These are phyloP conservation scores for Balaenoptera acutorostrata DNA, from an alignment of 2,113 vertebrate genomes.

Conservation along the genomic window DNA sequence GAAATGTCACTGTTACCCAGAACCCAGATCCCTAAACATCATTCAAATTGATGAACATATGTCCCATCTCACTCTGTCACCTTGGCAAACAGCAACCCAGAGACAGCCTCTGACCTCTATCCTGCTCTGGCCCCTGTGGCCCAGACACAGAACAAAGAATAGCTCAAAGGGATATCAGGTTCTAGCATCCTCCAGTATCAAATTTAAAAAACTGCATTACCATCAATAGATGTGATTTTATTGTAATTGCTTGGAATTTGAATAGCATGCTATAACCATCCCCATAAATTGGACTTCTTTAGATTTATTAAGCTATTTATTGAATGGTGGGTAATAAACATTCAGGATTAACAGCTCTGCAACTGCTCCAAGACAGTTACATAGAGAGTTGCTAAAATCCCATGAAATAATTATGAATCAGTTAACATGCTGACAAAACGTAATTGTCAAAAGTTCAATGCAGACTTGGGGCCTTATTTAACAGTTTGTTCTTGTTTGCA, in stretches of 20 bases:
- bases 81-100: neutral
- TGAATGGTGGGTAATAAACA: conserved; percentile 68
- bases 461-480: conserved; percentile 53
- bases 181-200: conserved; percentile 28
- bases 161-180: neutral
- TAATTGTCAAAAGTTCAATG: conserved; percentile 65
- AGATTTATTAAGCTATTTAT: conserved; percentile 76
- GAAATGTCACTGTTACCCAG: neutral
- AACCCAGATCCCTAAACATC: neutral
- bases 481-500: conserved; percentile 34
- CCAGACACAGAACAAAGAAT: neutral
- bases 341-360: conserved; percentile 72
- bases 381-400: conserved; percentile 57
- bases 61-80: neutral
- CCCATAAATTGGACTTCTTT: conserved; percentile 68
- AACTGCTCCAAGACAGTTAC: conserved; percentile 60
- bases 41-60: neutral
- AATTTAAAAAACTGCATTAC: conserved; percentile 29
- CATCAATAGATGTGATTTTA: conserved; percentile 63
- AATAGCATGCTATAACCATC: conserved; percentile 49
- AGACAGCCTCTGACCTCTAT: neutral
- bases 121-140: neutral
- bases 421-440: conserved; percentile 59
- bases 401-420: conserved; percentile 74
- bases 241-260: conserved; percentile 72